Evolutionary conservation across 2,888 invertebrate genomes (phyloP), one percentile per base, ranked within the genome.

Genomic region (Hirtodrosophila trivittata): DNA sequence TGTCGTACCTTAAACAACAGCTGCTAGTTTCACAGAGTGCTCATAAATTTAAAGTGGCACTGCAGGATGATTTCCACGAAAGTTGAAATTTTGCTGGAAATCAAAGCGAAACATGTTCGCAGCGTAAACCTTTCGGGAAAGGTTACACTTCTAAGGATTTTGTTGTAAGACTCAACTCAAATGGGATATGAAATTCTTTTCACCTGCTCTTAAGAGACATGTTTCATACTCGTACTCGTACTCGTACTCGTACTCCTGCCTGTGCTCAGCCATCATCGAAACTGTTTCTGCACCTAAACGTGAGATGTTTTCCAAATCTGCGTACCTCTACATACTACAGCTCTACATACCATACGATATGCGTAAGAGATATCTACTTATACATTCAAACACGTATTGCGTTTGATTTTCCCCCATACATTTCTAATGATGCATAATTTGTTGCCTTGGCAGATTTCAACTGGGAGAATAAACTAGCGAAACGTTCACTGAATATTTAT

Each of bases 381-480:
- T 33, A 6, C 25, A 33, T 33, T 4, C 39, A 1, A 28, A 30
- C 33, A 38, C 6, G 26, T 33, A 8, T 38, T n/a, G 4, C n/a
- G 3, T 21, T 21, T 9, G 30, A 37, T 51, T 43, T 52, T 45
- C 14, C 13, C 8, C 39, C 9, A 7, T 13, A 38, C 37, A 52
- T 60, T 37, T 7, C 8, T 12, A 64, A 60, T 52, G 47, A 13
- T 28, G 38, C 32, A 32, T 4, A 41, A 26, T 10, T 28, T 42
- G 21, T 30, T 37, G 4, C 28, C 28, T n/a, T 3, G 9, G 28
- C 9, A 25, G n/a, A 28, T 1, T 28, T 28, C 9, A 9, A 4
- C 5, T 7, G 1, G 28, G 1, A n/a, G 3, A 3, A 5, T 9
- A 28, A 8, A 28, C 25, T 25, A 25, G 6, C 25, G 4, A n/a